Evolutionary conservation across 2,113 vertebrate species (phyloP).

Genomic region (Tragulus kanchil): DNA sequence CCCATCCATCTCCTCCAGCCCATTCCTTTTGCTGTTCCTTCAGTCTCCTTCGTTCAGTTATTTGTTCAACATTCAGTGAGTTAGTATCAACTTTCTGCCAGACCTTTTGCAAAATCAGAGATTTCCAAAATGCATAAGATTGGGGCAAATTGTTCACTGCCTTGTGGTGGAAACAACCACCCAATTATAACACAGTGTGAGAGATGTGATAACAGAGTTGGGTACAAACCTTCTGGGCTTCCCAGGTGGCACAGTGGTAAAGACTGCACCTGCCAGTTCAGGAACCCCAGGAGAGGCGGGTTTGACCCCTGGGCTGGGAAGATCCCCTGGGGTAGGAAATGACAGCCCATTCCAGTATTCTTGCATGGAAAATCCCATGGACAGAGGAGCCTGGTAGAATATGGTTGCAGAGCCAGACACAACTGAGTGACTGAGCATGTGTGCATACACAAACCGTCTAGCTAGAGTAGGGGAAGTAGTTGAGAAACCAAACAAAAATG

Average conservation of each 20-base stretch:
- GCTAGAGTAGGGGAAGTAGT: neutral
- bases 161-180: neutral
- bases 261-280: neutral
- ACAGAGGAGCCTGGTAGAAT: neutral
- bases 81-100: neutral
- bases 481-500: neutral
- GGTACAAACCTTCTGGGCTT: neutral
- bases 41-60: neutral
- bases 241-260: neutral
- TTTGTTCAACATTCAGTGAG: constrained; percentile 20
- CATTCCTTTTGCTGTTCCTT: neutral
- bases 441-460: neutral
- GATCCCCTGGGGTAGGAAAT: neutral
- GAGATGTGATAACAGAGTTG: neutral
- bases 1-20: neutral
- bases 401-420: neutral
- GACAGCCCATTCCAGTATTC: neutral
- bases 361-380: neutral
- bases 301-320: neutral
- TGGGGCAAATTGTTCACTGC: neutral
- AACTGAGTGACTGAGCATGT: neutral
- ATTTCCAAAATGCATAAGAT: constrained; percentile 8
- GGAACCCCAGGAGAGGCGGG: neutral
- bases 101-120: constrained; percentile 44
- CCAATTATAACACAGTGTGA: neutral